These are phyloP conservation scores for Eurypyga helias DNA, from an alignment of 2,113 vertebrate genomes.

Conservation along the genomic window DNA sequence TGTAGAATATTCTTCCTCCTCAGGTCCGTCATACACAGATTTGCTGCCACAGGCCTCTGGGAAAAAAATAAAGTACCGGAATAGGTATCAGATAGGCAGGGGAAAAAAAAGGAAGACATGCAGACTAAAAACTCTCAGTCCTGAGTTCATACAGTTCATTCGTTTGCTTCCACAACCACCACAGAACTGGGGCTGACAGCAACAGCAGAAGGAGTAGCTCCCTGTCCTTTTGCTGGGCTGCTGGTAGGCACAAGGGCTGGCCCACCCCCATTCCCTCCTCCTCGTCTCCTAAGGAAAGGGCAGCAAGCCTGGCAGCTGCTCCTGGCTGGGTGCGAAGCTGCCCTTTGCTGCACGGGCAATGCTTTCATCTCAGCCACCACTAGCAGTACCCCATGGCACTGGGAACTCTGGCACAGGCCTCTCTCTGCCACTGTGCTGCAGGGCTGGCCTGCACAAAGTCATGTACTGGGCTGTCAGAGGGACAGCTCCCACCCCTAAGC, in stretches of 20 bases:
- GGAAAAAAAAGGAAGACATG: neutral
- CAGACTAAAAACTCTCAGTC: neutral
- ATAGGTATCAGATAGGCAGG: neutral
- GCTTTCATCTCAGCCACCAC: neutral
- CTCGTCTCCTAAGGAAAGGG: accelerated
- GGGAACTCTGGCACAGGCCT: neutral
- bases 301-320: neutral
- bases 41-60: conserved; percentile 97
- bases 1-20: conserved; percentile 93
- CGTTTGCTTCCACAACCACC: neutral
- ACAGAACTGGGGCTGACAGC: neutral
- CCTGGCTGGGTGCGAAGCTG: neutral
- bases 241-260: neutral
- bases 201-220: neutral
- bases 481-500: neutral
- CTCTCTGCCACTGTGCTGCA: neutral
- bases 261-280: accelerated
- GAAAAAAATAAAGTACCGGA: neutral
- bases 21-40: conserved; percentile 94
- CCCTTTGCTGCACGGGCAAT: neutral
- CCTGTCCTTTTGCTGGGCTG: neutral
- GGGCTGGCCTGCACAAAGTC: neutral
- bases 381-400: neutral
- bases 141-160: neutral
- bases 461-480: neutral